These are phyloP conservation scores for Latheticus oryzae DNA, from an alignment of 2,888 invertebrate species.

Conservation along the genomic window DNA sequence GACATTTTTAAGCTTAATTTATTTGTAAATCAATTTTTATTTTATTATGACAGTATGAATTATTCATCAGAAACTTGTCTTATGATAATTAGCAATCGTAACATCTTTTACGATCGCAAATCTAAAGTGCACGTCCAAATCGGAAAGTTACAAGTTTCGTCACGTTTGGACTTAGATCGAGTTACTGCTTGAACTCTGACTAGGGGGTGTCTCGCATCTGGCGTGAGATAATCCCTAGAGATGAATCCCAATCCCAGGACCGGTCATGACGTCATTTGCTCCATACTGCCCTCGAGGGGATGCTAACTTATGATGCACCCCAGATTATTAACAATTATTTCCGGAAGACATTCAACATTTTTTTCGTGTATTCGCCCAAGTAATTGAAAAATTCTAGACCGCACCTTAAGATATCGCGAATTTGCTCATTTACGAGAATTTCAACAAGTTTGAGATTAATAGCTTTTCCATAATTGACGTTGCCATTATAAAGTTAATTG, in stretches of 20 bases:
- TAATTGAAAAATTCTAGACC: conserved; percentile 13
- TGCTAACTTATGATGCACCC: conserved; percentile 56
- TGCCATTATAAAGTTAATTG: conserved; percentile 40
- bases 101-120: conserved; percentile 3
- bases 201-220: conserved; percentile 56
- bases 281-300: conserved; percentile 50
- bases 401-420: conserved; percentile 6
- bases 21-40: conserved; percentile 37
- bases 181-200: conserved; percentile 60
- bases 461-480: conserved; percentile 28
- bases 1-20: conserved; percentile 36
- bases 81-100: conserved; percentile 27
- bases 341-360: too few species aligned
- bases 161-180: conserved; percentile 62
- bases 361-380: conserved; percentile 1
- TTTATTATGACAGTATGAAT: conserved; percentile 39
- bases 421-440: conserved; percentile 22
- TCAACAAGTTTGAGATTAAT: conserved; percentile 24
- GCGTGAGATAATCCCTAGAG: conserved; percentile 47
- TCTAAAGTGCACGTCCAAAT: conserved; percentile 31
- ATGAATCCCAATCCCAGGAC: conserved; percentile 48
- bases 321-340: conserved; percentile 39
- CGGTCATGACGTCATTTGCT: conserved; percentile 59
- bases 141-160: conserved; percentile 56
- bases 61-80: conserved; percentile 30